A percentile compares a stretch with the other conserved stretches of the same genome.
phyloP scores from a whole-genome alignment of 2,113 vertebrate species.

The Rhea americana region DNA sequence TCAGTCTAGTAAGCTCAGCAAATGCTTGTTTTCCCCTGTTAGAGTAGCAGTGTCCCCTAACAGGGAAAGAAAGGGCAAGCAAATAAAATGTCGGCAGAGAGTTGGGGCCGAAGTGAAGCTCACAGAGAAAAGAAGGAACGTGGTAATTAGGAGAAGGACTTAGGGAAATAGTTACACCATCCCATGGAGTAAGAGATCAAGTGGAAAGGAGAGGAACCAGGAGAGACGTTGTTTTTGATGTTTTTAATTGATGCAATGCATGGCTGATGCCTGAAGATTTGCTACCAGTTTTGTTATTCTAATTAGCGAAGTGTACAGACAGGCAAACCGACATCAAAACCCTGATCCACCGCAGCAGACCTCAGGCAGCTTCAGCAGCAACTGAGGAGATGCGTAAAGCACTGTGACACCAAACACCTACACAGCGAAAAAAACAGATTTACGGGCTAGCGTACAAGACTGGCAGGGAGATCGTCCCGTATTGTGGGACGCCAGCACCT shows the following conservation, averaged over 20 bases:
- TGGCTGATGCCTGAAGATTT: slow-evolving; percentile 69
- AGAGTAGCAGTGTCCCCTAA: background rate
- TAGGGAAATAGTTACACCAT: slow-evolving; percentile 30
- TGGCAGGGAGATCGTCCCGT: background rate
- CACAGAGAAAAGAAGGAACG: slow-evolving; percentile 10
- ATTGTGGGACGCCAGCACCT: background rate
- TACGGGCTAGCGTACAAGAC: background rate
- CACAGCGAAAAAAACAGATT: background rate
- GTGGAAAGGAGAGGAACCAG: slow-evolving; percentile 48
- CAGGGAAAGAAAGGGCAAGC: slow-evolving; percentile 34
- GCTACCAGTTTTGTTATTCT: slow-evolving; percentile 70
- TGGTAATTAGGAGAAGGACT: slow-evolving; percentile 36
- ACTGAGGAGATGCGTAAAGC: slow-evolving; percentile 33
- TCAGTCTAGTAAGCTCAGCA: background rate
- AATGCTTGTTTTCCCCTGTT: slow-evolving; percentile 27
- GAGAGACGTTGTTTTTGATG: slow-evolving; percentile 54
- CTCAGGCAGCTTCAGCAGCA: slow-evolving; percentile 37
- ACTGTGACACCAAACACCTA: slow-evolving; percentile 38
- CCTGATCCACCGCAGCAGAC: background rate
- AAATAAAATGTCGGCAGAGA: slow-evolving; percentile 29
- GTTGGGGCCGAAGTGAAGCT: background rate
- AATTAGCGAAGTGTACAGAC: slow-evolving; percentile 54
- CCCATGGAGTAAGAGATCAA: slow-evolving; percentile 58
- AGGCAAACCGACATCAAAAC: slow-evolving; percentile 65
- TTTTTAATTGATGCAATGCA: slow-evolving; percentile 72